phyloP scores from a whole-genome alignment of 2,888 invertebrate species.

The Phengaris alcon region DNA sequence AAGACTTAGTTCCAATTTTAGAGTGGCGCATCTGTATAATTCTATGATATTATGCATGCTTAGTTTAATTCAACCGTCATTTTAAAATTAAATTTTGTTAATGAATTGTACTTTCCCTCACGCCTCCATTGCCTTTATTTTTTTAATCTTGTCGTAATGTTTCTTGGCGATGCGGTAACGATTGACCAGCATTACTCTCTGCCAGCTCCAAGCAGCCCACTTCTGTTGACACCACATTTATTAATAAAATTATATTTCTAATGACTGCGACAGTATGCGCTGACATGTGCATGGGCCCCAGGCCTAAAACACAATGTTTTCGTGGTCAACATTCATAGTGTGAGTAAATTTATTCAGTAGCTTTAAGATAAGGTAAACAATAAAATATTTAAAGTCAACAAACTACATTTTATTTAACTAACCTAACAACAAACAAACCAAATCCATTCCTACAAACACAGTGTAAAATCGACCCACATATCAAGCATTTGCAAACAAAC shows the following conservation, averaged over 20 bases:
- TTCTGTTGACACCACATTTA: slow-evolving; percentile 49
- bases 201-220: slow-evolving; percentile 64
- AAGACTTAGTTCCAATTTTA: too few relatives aligned
- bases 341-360: too few relatives aligned
- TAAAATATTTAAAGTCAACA: slow-evolving; percentile 49
- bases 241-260: not conserved
- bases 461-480: slow-evolving; percentile 28
- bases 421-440: slow-evolving; percentile 46
- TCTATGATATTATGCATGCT: too few relatives aligned
- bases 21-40: too few relatives aligned
- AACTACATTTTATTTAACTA: slow-evolving; percentile 58
- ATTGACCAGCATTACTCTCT: slow-evolving; percentile 52
- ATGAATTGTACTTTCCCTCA: too few relatives aligned
- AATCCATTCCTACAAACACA: slow-evolving; percentile 32
- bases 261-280: too few relatives aligned
- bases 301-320: too few relatives aligned
- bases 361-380: slow-evolving; percentile 27
- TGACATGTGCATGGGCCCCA: too few relatives aligned
- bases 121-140: slow-evolving; percentile 42
- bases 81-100: too few relatives aligned
- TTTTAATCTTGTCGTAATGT: slow-evolving; percentile 51
- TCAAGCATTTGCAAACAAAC: not conserved
- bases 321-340: too few relatives aligned
- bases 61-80: too few relatives aligned
- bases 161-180: slow-evolving; percentile 54